Conservation (phyloP, 2,113 vertebrate species). For the Anoplopoma fimbria region DNA sequence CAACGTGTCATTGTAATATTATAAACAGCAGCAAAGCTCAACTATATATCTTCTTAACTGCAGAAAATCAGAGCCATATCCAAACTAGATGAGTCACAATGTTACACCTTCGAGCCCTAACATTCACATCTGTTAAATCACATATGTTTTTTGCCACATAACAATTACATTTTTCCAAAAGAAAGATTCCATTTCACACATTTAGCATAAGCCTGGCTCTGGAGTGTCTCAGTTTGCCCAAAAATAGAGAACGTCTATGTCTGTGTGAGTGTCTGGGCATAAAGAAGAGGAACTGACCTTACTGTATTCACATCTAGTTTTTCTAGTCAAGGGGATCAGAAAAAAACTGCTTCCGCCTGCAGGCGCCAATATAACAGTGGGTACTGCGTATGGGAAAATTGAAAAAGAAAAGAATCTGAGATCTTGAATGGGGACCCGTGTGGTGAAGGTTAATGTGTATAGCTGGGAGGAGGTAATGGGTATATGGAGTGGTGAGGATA, state of each 20-base stretch:
- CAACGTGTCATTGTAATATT: neutral
- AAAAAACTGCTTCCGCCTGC: constrained; percentile 35
- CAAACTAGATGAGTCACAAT: neutral
- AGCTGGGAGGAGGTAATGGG: constrained; percentile 11
- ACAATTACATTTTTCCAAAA: neutral
- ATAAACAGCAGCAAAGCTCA: neutral
- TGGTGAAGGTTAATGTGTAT: constrained; percentile 50
- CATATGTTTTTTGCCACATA: neutral
- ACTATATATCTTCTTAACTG: neutral
- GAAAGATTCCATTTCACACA: neutral
- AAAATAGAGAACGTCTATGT: neutral
- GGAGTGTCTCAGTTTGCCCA: neutral
- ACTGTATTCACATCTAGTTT: constrained; percentile 19
- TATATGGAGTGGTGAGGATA: neutral
- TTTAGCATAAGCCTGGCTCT: neutral
- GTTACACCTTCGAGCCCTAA: neutral
- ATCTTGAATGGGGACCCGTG: constrained; percentile 30
- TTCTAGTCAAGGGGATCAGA: constrained; percentile 4
- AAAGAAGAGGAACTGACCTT: neutral
- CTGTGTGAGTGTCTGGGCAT: neutral
- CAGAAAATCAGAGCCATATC: neutral
- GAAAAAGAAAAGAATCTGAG: constrained; percentile 38
- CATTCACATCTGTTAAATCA: neutral
- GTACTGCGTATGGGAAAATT: constrained; percentile 51
- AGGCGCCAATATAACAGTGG: constrained; percentile 55